Percentiles rank a stretch among this genome's conserved stretches.
Evolutionary conservation across 2,113 vertebrate species (phyloP).

Genomic region (Amblyornis subalaris): DNA sequence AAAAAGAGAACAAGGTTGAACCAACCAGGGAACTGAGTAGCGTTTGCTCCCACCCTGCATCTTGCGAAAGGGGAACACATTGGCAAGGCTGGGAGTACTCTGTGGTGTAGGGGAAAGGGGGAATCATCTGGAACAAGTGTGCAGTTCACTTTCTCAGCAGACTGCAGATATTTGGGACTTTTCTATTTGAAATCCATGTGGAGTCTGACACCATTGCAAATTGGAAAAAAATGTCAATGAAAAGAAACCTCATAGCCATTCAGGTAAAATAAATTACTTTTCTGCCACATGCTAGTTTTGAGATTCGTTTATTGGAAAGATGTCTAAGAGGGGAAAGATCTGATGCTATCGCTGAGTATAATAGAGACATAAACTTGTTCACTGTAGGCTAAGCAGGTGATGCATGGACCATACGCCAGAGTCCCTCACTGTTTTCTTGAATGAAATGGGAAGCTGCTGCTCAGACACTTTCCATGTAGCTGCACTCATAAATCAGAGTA

Average conservation of each 20-base stretch:
- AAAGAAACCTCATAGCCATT: background rate
- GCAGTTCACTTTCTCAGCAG: background rate
- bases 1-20: constrained; percentile 18
- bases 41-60: background rate
- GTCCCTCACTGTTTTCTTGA: background rate
- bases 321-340: background rate
- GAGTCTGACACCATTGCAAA: background rate
- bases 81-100: background rate
- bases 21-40: background rate
- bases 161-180: background rate
- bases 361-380: background rate
- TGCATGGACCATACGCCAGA: background rate
- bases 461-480: background rate
- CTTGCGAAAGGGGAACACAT: background rate
- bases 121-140: background rate
- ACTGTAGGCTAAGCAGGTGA: background rate
- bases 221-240: background rate
- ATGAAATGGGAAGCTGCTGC: background rate
- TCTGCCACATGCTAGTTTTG: background rate
- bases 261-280: background rate
- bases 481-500: background rate
- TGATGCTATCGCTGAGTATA: background rate
- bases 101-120: background rate
- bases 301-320: background rate
- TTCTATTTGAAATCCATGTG: background rate